Conservation (phyloP, 2,113 vertebrate genomes). For the Hydrolagus affinis region DNA sequence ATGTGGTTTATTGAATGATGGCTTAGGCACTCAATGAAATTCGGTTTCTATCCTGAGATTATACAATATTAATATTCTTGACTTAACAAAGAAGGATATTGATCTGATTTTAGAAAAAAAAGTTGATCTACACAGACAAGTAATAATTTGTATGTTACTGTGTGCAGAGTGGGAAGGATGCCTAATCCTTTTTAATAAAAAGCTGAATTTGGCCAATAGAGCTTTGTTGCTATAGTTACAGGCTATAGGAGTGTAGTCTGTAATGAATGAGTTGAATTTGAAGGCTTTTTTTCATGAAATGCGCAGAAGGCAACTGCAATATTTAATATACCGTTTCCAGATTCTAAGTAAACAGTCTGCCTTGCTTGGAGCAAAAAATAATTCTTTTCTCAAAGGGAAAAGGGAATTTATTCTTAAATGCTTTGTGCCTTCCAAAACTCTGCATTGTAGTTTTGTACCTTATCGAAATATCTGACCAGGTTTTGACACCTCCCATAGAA, state of each 20-base stretch:
- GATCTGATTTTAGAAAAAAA: slow-evolving; percentile 6
- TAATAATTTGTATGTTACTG: slow-evolving; percentile 10
- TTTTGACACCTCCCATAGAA: neutral
- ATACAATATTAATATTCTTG: slow-evolving; percentile 7
- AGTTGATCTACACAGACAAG: neutral
- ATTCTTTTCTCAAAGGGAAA: too few species aligned
- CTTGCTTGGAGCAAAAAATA: neutral
- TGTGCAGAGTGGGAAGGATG: slow-evolving; percentile 1
- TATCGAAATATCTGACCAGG: neutral
- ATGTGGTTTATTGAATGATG: slow-evolving; percentile 10
- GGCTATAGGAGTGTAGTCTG: slow-evolving; percentile 25
- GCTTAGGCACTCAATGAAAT: slow-evolving; percentile 3
- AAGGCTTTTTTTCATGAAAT: slow-evolving; percentile 9
- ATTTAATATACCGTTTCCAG: neutral
- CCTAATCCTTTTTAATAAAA: slow-evolving; percentile 41
- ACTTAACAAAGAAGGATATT: slow-evolving; percentile 13
- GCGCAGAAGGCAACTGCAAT: neutral
- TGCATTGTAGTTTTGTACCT: neutral
- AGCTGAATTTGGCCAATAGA: slow-evolving; percentile 48
- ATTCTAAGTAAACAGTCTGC: too few species aligned
- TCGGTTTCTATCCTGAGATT: slow-evolving; percentile 23
- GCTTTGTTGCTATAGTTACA: slow-evolving; percentile 60
- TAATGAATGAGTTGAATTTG: slow-evolving; percentile 14
- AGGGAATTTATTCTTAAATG: too few species aligned
- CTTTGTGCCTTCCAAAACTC: neutral